These are phyloP conservation scores for Nyctibius grandis DNA, from an alignment of 2,797 vertebrate species.

Conservation along the genomic window DNA sequence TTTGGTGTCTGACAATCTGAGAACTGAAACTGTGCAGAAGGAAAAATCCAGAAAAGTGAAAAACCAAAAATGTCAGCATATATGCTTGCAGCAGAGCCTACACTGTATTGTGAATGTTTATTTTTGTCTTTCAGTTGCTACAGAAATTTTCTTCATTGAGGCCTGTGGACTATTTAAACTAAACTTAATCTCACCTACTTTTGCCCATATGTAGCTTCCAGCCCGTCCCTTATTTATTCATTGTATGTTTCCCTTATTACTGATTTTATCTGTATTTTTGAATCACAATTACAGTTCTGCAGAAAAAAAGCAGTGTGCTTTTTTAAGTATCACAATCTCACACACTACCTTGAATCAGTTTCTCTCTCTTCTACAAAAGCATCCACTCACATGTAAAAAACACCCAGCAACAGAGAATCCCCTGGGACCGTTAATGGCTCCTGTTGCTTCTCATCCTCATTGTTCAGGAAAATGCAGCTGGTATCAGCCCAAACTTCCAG, in stretches of 20 bases:
- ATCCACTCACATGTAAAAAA: not conserved
- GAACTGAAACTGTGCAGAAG: not conserved
- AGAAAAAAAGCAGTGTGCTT: not conserved
- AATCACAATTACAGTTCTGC: not conserved
- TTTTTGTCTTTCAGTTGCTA: not conserved
- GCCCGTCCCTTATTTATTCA: not conserved
- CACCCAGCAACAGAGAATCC: not conserved
- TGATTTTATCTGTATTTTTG: not conserved
- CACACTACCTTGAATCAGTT: not conserved
- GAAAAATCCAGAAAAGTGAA: not conserved
- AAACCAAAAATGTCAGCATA: not conserved
- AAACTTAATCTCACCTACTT: not conserved
- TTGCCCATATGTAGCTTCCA: not conserved
- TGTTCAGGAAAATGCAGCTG: not conserved
- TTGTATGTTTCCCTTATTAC: not conserved
- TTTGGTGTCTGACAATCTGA: not conserved
- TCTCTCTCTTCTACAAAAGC: not conserved
- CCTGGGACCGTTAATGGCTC: rapidly evolving
- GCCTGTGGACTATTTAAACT: not conserved
- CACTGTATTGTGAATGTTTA: not conserved
- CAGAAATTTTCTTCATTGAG: not conserved
- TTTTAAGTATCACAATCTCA: not conserved
- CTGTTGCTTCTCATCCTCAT: not conserved
- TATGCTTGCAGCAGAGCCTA: not conserved
- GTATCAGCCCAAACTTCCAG: not conserved